phyloP scores from a whole-genome alignment of 2,888 invertebrate species.

The Rotaria macrura region DNA sequence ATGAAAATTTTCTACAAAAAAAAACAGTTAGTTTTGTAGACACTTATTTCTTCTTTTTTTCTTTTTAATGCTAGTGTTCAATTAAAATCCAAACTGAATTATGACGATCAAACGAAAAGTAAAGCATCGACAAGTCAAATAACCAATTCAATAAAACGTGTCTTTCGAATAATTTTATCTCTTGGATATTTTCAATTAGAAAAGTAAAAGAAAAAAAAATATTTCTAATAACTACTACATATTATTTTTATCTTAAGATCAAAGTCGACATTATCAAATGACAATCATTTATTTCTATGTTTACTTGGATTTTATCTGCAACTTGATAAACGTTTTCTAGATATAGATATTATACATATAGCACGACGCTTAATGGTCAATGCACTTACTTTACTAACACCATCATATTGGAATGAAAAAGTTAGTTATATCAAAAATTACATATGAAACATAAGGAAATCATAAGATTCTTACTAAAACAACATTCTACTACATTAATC shows the following conservation, averaged over 20 bases:
- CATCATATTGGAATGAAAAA: slow-evolving; percentile 20
- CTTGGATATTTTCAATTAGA: not conserved
- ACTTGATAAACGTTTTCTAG: slow-evolving; percentile 5
- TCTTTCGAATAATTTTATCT: not conserved
- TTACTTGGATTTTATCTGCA: not conserved
- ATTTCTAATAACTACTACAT: not conserved
- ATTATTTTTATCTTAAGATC: not conserved
- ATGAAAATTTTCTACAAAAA: not conserved
- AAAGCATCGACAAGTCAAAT: not conserved
- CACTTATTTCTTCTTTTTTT: not conserved
- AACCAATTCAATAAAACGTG: not conserved
- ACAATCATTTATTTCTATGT: not conserved
- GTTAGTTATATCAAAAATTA: not conserved
- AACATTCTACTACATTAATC: too few species aligned
- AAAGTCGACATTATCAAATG: not conserved
- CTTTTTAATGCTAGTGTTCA: not conserved
- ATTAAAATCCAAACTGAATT: not conserved
- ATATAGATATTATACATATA: slow-evolving; percentile 9
- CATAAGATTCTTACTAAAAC: too few species aligned
- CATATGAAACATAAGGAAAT: not conserved
- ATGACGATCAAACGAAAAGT: not conserved
- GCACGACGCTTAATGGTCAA: slow-evolving; percentile 10
- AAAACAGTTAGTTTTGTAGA: not conserved
- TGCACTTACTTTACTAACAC: not conserved
- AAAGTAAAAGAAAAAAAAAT: not conserved